Conservation (phyloP, 2,113 vertebrate species). For the Thunnus maccoyii region DNA sequence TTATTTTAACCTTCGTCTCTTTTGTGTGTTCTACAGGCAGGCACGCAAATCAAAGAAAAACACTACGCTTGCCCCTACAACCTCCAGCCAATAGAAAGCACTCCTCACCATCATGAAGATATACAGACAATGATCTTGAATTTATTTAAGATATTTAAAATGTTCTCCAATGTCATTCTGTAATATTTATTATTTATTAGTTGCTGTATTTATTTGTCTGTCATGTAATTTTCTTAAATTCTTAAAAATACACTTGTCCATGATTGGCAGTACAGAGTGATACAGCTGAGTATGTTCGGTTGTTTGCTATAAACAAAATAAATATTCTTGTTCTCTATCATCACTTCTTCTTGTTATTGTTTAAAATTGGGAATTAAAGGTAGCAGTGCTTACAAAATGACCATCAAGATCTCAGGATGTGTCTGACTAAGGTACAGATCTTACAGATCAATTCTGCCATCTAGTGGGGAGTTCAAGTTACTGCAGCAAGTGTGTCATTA, state of each 20-base stretch:
- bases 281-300: background rate
- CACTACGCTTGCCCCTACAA: background rate
- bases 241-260: background rate
- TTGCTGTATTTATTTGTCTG: slow-evolving; percentile 48
- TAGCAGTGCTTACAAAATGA: background rate
- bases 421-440: background rate
- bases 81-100: background rate
- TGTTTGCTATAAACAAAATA: slow-evolving; percentile 35
- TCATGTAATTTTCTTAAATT: background rate
- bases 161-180: background rate
- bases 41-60: slow-evolving; percentile 38
- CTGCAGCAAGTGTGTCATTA: slow-evolving; percentile 32
- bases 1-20: slow-evolving; percentile 2
- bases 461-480: slow-evolving; percentile 52
- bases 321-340: background rate
- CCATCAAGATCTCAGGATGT: background rate
- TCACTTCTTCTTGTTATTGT: background rate
- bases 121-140: background rate
- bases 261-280: background rate
- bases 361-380: slow-evolving; percentile 2
- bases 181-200: slow-evolving; percentile 72
- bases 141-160: slow-evolving; percentile 57
- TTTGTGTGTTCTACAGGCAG: slow-evolving; percentile 55
- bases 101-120: background rate
- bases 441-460: slow-evolving; percentile 49